phyloP scores from a whole-genome alignment of 2,888 invertebrate species.

The Cabera pusaria region DNA sequence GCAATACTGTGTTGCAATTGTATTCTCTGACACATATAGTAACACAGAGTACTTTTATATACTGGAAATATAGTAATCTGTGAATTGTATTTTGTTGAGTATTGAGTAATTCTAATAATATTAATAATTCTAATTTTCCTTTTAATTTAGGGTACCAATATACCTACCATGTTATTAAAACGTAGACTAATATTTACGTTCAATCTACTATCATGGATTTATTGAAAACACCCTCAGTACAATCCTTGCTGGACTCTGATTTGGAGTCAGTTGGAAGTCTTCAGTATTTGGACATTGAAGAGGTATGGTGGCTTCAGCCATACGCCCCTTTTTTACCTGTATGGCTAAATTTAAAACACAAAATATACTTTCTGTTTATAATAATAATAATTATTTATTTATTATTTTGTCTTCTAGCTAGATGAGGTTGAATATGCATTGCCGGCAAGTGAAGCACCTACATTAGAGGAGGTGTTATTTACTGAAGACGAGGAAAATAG shows the following conservation, averaged over 20 bases:
- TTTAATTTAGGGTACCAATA: no score
- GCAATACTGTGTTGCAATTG: no score
- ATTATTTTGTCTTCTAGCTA: constrained; percentile 46
- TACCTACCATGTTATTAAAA: no score
- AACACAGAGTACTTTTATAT: no score
- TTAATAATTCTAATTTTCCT: no score
- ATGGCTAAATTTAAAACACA: no score
- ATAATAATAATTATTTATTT: constrained; percentile 4
- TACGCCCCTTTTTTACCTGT: constrained; percentile 22
- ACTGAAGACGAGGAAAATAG: constrained; percentile 49
- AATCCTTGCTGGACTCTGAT: constrained; percentile 85
- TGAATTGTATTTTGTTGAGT: no score
- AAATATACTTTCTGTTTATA: no score
- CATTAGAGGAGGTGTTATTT: constrained; percentile 66
- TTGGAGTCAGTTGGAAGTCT: constrained; percentile 87
- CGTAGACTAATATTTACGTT: background rate
- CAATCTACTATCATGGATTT: constrained; percentile 56
- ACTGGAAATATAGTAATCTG: no score
- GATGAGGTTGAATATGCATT: constrained; percentile 78
- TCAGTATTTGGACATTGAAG: constrained; percentile 87
- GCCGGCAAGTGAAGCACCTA: constrained; percentile 72
- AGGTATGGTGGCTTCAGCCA: no score
- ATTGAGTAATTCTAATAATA: no score
- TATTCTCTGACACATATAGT: no score
- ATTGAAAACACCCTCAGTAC: constrained; percentile 73